Evolutionary conservation across 2,888 invertebrate species (phyloP).

Genomic region (Pseudeuparius sepicola): DNA sequence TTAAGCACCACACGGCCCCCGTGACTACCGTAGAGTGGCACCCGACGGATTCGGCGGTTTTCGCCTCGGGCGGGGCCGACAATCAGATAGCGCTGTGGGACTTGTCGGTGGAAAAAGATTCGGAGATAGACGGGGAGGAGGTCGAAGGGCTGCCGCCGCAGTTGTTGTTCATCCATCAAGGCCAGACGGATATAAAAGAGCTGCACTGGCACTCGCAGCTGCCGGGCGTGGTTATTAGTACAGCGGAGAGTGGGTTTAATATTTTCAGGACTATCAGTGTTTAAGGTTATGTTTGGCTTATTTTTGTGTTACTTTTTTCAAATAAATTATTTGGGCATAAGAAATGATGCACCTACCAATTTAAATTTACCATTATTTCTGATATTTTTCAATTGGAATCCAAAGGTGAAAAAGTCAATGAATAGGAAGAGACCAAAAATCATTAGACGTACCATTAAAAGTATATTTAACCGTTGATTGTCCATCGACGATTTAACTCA

Average conservation of each 20-base stretch:
- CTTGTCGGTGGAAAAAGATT: slow-evolving; percentile 79
- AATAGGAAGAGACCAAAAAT: no score
- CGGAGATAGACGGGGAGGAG: slow-evolving; percentile 47
- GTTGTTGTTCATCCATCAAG: slow-evolving; percentile 94
- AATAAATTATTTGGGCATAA: no score
- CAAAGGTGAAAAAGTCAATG: no score
- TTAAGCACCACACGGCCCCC: slow-evolving; percentile 90
- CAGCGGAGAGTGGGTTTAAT: slow-evolving; percentile 92
- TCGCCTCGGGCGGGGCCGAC: slow-evolving; percentile 89
- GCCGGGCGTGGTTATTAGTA: slow-evolving; percentile 86
- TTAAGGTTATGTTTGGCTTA: no score
- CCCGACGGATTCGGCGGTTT: slow-evolving; percentile 83
- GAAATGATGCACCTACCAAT: no score
- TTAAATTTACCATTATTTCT: no score
- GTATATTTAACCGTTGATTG: no score
- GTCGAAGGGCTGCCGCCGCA: slow-evolving; percentile 77
- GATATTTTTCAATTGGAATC: no score
- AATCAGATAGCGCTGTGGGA: slow-evolving; percentile 98
- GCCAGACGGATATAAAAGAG: slow-evolving; percentile 96
- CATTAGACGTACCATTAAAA: no score
- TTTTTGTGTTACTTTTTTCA: no score
- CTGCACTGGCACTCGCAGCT: slow-evolving; percentile 97
- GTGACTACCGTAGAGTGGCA: slow-evolving; percentile 97
- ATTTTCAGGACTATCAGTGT: slow-evolving; percentile 96
- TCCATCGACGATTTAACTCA: no score